phyloP scores from a whole-genome alignment of 1,140 invertebrate species.

The Bombus polaris region DNA sequence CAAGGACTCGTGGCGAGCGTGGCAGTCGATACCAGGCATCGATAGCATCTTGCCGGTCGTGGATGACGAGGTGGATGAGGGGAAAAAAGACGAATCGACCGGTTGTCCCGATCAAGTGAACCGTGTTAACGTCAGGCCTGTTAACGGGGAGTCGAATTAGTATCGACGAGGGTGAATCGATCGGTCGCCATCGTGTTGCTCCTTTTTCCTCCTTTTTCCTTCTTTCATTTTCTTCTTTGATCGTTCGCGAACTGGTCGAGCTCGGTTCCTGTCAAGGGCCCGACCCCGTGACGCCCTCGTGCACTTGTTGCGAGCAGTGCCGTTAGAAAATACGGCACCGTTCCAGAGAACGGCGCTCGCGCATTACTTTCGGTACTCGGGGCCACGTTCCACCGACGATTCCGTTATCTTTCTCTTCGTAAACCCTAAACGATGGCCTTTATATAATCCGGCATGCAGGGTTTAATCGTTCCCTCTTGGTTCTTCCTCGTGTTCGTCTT shows the following conservation, averaged over 20 bases:
- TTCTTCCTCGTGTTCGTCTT: conserved; percentile 2
- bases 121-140: conserved; percentile 53
- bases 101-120: conserved; percentile 56
- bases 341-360: neutral
- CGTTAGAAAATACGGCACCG: conserved; percentile 25
- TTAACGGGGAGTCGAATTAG: conserved; percentile 54
- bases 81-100: neutral
- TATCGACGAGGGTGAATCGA: conserved; percentile 48
- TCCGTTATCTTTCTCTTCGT: conserved; percentile 64
- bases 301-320: conserved; percentile 27
- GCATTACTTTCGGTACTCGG: conserved; percentile 44
- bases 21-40: conserved; percentile 59
- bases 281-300: neutral
- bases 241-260: neutral
- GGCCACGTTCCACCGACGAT: conserved; percentile 44
- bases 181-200: neutral
- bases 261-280: neutral
- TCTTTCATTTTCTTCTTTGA: neutral
- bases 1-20: conserved; percentile 67
- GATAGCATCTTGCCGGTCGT: conserved; percentile 50
- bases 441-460: conserved; percentile 47
- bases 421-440: conserved; percentile 59
- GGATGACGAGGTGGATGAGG: conserved; percentile 46
- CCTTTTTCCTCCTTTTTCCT: neutral
- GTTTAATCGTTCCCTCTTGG: conserved; percentile 12